These are phyloP conservation scores for Drosophila mayri DNA, from an alignment of 1,140 invertebrate species.

Conservation along the genomic window DNA sequence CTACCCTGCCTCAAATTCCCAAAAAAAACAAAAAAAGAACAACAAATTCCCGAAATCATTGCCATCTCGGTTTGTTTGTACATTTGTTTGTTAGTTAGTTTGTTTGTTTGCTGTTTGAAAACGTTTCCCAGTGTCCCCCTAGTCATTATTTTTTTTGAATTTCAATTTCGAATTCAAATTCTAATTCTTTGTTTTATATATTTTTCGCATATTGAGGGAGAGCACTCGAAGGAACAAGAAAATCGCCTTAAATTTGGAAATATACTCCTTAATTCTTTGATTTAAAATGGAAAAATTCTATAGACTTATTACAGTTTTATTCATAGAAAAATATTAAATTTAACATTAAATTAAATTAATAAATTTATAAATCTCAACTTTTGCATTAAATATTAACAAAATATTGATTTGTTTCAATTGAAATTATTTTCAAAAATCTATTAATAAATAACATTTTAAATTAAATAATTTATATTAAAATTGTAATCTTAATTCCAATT, in stretches of 20 bases:
- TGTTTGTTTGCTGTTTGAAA: conserved; percentile 50
- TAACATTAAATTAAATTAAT: too few relatives aligned
- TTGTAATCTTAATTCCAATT: too few relatives aligned
- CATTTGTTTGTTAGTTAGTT: conserved; percentile 39
- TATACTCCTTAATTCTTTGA: background rate
- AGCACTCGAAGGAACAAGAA: background rate
- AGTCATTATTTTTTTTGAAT: conserved; percentile 13
- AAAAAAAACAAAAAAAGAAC: background rate
- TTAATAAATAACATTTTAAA: too few relatives aligned
- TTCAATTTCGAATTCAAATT: conserved; percentile 14
- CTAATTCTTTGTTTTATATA: conserved; percentile 6
- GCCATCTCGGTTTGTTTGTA: conserved; percentile 52
- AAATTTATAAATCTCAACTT: too few relatives aligned
- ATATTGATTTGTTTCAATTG: too few relatives aligned
- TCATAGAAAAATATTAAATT: background rate
- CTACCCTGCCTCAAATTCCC: conserved; percentile 1
- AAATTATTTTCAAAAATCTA: too few relatives aligned
- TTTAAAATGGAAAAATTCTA: background rate
- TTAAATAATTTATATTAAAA: too few relatives aligned
- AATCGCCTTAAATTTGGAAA: background rate
- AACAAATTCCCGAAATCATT: conserved; percentile 22
- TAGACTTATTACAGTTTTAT: too few relatives aligned
- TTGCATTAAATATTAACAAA: too few relatives aligned
- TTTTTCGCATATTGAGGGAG: conserved; percentile 25
- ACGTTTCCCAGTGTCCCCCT: conserved; percentile 29